A percentile compares a stretch with the other conserved stretches of the same genome.
Conservation (phyloP, 92 coral and sea anemone species). For the Heliopora coerulea region DNA sequence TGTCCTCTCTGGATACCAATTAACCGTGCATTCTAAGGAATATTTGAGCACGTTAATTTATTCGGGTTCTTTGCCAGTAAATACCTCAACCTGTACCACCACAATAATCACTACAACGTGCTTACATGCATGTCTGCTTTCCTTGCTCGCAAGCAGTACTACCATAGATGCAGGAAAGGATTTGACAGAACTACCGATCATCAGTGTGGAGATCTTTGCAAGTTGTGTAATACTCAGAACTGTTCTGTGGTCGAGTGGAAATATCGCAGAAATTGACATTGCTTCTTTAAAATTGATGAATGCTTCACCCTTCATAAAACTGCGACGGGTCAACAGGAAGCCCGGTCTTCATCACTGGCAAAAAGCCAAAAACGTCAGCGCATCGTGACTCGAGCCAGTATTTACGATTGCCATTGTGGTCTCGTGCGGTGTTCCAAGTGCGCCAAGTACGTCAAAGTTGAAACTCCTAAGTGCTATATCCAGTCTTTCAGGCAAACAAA, state of each 20-base stretch:
- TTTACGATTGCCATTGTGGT: slow-evolving; percentile 41
- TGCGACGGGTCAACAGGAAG: too few relatives aligned
- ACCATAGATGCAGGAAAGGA: too few relatives aligned
- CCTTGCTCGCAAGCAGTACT: too few relatives aligned
- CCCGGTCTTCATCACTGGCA: too few relatives aligned
- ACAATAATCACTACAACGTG: slow-evolving; percentile 55
- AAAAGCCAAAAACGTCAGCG: slow-evolving; percentile 13
- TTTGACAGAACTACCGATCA: too few relatives aligned
- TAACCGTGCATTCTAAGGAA: slow-evolving; percentile 41
- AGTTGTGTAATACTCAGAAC: slow-evolving; percentile 6
- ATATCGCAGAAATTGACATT: slow-evolving; percentile 38
- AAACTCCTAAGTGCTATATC: slow-evolving; percentile 29
- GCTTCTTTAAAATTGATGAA: slow-evolving; percentile 38
- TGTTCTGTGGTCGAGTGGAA: slow-evolving; percentile 27
- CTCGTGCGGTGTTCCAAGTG: slow-evolving; percentile 28
- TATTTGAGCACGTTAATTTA: too few relatives aligned
- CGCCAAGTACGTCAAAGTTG: slow-evolving; percentile 19
- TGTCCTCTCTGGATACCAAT: too few relatives aligned
- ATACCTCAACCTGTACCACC: slow-evolving; percentile 38
- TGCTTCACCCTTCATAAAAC: slow-evolving; percentile 38
- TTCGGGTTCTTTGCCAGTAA: slow-evolving; percentile 48
- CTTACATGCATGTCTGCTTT: slow-evolving; percentile 38
- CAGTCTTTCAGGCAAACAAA: slow-evolving; percentile 28
- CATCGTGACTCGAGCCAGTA: slow-evolving; percentile 14
- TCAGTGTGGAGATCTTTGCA: too few relatives aligned